Conservation (phyloP, 2,797 vertebrate species). For the Cossypha polioptera region DNA sequence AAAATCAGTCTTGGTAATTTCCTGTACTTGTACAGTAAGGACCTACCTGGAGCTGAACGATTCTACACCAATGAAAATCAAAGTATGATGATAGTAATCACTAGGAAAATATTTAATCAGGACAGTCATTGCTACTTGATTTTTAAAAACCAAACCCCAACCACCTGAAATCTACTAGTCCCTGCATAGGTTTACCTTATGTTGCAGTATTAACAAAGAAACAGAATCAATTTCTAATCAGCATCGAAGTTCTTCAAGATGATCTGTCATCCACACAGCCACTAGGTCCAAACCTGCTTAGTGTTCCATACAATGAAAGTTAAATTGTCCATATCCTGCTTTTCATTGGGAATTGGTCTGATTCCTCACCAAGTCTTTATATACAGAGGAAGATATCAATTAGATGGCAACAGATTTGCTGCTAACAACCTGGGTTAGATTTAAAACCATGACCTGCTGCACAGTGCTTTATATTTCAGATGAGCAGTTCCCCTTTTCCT, state of each 20-base stretch:
- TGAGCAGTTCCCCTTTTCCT: background rate
- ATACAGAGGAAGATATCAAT: background rate
- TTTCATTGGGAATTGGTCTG: background rate
- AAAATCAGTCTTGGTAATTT: background rate
- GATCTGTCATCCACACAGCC: background rate
- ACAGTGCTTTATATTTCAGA: background rate
- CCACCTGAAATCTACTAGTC: background rate
- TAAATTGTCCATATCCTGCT: background rate
- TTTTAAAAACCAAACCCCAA: background rate
- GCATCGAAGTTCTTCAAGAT: background rate
- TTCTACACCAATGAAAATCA: background rate
- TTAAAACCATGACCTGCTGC: background rate
- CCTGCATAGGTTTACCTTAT: background rate
- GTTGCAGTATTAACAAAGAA: background rate
- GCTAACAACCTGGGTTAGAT: background rate
- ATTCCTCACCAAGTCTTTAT: background rate
- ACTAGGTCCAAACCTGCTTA: background rate
- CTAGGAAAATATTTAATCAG: background rate
- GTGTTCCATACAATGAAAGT: background rate
- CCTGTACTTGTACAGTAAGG: background rate
- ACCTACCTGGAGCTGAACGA: background rate
- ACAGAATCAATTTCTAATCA: background rate
- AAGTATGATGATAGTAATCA: background rate
- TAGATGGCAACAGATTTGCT: background rate
- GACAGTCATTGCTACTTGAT: background rate